These are phyloP conservation scores for Neotoxoptera formosana DNA, from an alignment of 1,140 invertebrate species.

Conservation along the genomic window DNA sequence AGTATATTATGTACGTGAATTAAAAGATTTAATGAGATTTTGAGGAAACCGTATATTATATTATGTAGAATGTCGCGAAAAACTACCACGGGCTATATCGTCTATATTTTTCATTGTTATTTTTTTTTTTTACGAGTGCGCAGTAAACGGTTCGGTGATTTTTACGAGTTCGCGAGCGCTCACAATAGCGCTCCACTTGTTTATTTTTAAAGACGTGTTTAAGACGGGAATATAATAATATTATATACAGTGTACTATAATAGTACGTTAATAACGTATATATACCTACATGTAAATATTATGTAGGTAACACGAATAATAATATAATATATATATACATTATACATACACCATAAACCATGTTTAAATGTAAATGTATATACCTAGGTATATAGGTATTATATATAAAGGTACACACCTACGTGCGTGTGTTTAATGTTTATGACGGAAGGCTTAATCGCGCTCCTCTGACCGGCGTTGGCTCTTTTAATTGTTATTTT, in stretches of 20 bases:
- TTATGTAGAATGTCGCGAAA: slow-evolving; percentile 36
- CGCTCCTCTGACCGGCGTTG: not conserved
- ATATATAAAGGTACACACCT: no score
- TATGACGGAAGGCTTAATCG: not conserved
- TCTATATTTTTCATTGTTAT: not conserved
- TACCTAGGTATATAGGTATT: no score
- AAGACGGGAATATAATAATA: not conserved
- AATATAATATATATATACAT: no score
- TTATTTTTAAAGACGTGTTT: slow-evolving; percentile 26
- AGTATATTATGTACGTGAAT: not conserved
- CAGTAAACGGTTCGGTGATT: slow-evolving; percentile 34
- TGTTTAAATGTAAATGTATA: not conserved
- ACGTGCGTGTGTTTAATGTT: not conserved
- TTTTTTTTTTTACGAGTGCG: not conserved
- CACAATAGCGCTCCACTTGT: slow-evolving; percentile 36
- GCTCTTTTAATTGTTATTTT: slow-evolving; percentile 45
- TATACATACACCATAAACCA: not conserved
- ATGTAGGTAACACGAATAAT: not conserved
- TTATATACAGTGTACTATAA: not conserved
- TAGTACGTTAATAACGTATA: not conserved
- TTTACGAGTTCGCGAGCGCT: not conserved
- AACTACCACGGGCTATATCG: not conserved
- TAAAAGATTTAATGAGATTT: slow-evolving; percentile 32
- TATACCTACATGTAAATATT: not conserved
- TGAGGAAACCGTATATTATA: slow-evolving; percentile 31